These are phyloP conservation scores for Choristoneura fumiferana DNA, from an alignment of 1,140 invertebrate genomes.

Conservation along the genomic window DNA sequence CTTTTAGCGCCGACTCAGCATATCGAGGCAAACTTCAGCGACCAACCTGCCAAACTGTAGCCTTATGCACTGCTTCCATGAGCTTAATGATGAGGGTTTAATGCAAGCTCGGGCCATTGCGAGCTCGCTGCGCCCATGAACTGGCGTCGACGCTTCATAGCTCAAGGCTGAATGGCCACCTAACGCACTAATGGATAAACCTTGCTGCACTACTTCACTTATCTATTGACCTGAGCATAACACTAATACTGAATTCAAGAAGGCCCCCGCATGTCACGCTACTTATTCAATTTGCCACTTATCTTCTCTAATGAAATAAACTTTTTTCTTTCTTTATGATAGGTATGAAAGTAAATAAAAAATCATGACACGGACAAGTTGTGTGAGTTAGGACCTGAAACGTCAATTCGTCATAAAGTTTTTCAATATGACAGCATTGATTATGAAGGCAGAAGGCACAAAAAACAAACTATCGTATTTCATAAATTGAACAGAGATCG, in stretches of 20 bases:
- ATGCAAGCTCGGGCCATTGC: background rate
- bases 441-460: slow-evolving; percentile 24
- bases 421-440: slow-evolving; percentile 34
- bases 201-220: too few relatives aligned
- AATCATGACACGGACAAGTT: background rate
- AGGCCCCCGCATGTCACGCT: too few relatives aligned
- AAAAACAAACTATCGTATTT: slow-evolving; percentile 47
- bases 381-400: background rate
- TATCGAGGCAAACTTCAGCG: slow-evolving; percentile 45
- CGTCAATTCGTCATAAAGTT: slow-evolving; percentile 31
- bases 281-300: too few relatives aligned
- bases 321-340: too few relatives aligned
- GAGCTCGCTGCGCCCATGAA: too few relatives aligned
- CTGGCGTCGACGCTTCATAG: too few relatives aligned
- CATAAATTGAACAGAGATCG: slow-evolving; percentile 48
- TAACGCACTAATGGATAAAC: too few relatives aligned
- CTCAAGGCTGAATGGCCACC: too few relatives aligned
- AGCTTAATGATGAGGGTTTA: slow-evolving; percentile 45
- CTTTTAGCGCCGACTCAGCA: slow-evolving; percentile 51
- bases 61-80: slow-evolving; percentile 39
- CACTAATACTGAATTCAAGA: too few relatives aligned
- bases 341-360: background rate
- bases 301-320: too few relatives aligned
- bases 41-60: slow-evolving; percentile 46
- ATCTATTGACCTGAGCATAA: too few relatives aligned